phyloP scores from a whole-genome alignment of 2,797 vertebrate genomes.

The Lepidocolaptes lacrymiger region DNA sequence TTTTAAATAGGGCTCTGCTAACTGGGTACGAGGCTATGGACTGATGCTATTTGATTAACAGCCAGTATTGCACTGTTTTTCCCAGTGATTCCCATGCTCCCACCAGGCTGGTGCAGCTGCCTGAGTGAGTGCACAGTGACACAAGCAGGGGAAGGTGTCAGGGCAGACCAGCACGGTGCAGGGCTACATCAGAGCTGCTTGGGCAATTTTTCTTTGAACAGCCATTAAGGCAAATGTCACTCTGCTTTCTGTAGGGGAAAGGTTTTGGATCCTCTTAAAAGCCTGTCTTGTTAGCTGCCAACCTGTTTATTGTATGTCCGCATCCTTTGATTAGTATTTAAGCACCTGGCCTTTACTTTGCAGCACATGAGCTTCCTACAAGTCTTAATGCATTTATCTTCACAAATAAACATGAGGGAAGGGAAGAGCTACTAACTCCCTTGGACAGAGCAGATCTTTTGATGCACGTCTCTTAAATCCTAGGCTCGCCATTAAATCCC shows the following conservation, averaged over 20 bases:
- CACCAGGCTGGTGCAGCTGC: neutral
- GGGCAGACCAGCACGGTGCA: neutral
- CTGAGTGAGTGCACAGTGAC: fast-evolving
- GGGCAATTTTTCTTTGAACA: neutral
- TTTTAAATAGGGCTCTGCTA: neutral
- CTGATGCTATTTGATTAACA: neutral
- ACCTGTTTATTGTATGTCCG: neutral
- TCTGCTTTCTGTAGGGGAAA: neutral
- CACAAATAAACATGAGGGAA: neutral
- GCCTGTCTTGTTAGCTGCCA: neutral
- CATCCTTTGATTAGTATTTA: neutral
- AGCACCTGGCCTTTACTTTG: neutral
- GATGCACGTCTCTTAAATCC: neutral
- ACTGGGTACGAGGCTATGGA: neutral
- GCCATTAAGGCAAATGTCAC: neutral
- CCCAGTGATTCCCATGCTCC: neutral
- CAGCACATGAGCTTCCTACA: neutral
- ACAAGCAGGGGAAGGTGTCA: neutral
- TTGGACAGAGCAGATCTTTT: neutral
- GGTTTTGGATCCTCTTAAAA: neutral
- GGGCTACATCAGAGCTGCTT: neutral
- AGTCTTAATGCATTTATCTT: neutral
- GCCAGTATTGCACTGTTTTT: neutral
- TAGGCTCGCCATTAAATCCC: constrained; percentile 4
- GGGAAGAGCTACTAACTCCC: neutral